Evolutionary conservation across 2,888 invertebrate species (phyloP), one percentile per base, ranked within the genome.

Genomic region (Junonia oenone): DNA sequence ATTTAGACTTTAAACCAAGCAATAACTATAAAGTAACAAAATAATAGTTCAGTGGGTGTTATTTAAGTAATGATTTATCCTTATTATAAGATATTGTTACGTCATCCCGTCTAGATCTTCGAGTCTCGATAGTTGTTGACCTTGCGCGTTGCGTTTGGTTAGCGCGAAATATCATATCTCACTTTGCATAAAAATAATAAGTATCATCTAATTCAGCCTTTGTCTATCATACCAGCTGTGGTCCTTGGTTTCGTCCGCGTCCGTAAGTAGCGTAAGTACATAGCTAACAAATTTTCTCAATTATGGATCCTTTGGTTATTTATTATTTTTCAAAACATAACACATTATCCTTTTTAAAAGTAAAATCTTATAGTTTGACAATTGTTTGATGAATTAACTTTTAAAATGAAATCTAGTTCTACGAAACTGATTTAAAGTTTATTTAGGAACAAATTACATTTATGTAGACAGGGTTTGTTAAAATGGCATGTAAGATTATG

Each of bases 61-160:
- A 6, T 29, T 5, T 45, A n/a, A 22, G 33, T 22, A 11, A 33
- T 43, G 26, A 22, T 45, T 43, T 50, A 17, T 27, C 11, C 26
- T 29, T 37, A 29, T 33, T 17, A 52, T 52, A 46, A 29, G 46
- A 14, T 11, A 11, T 13, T 15, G n/a, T 54, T 54, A 47, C 53
- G 29, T 48, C 47, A 48, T 48, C 38, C 31, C 47, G 53, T 48
- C 47, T 54, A 47, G 47, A 40, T 40, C 31, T 15, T 6, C 19
- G 15, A 11, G 15, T 11, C 40, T 53, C 13, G 47, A 47, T 54
- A 54, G 53, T 48, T 54, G 53, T 54, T 48, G 53, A 54, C 53
- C 53, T 54, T 54, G 53, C 14, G 19, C 19, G 9, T 22, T 11
- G 26, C 38, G 29, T 38, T 54, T 40, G 3, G 33, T 19, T 48